A percentile compares a stretch with the other conserved stretches of the same genome.
Evolutionary conservation across 2,113 vertebrate species (phyloP).

Genomic region (Brachyhypopomus occidentalis): DNA sequence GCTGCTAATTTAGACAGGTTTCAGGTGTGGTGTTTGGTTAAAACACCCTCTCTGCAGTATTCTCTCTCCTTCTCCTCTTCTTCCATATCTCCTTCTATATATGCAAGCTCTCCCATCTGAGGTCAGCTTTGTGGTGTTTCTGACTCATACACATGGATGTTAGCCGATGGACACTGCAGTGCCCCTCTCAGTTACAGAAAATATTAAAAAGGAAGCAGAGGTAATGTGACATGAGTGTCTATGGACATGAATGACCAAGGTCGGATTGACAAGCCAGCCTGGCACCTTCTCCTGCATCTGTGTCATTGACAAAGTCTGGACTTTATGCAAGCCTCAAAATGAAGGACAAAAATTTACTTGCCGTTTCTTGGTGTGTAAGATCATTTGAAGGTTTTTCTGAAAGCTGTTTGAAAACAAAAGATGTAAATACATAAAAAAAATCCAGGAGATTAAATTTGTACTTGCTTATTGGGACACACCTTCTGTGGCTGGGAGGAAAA

Average conservation of each 20-base stretch:
- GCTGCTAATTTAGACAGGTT: background rate
- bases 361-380: conserved; percentile 1
- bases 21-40: background rate
- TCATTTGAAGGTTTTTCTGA: conserved; percentile 14
- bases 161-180: background rate
- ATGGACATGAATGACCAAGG: background rate
- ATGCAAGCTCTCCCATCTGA: no score
- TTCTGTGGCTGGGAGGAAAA: conserved; percentile 7
- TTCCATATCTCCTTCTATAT: background rate
- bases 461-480: background rate
- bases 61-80: background rate
- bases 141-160: background rate
- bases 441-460: background rate
- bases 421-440: background rate
- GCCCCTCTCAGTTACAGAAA: background rate
- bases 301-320: background rate
- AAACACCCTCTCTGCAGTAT: conserved; percentile 1
- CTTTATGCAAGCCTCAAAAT: conserved; percentile 15
- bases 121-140: background rate
- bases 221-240: background rate
- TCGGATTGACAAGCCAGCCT: background rate
- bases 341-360: background rate
- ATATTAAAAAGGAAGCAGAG: conserved; percentile 1
- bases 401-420: conserved; percentile 18
- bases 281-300: conserved; percentile 17